phyloP scores from a whole-genome alignment of 2,113 vertebrate species.

The Mormoops blainvillei region DNA sequence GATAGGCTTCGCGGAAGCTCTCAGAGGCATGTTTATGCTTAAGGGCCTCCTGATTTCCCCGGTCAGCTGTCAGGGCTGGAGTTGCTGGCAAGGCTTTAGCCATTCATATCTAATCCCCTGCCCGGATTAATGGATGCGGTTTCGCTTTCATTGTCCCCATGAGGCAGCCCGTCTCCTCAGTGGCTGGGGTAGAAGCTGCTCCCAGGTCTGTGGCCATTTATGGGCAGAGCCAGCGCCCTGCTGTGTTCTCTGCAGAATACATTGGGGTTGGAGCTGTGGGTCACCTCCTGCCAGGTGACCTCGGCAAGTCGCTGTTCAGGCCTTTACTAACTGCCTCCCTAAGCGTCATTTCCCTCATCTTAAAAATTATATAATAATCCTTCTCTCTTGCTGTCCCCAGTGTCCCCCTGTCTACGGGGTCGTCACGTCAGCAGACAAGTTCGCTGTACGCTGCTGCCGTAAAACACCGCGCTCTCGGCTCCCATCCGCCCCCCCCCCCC shows the following conservation, averaged over 20 bases:
- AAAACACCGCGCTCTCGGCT: not conserved
- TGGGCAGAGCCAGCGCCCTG: conserved; percentile 1
- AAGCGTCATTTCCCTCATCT: not conserved
- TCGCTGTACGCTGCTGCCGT: not conserved
- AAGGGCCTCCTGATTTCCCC: not conserved
- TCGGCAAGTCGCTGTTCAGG: not conserved
- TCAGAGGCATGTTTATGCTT: not conserved
- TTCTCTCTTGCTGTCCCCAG: not conserved
- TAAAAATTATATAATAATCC: not conserved
- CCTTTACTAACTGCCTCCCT: not conserved
- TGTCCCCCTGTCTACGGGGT: not conserved
- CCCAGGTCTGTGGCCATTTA: conserved; percentile 7
- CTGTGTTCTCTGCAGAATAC: not conserved
- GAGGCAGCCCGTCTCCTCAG: not conserved
- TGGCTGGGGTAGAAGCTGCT: not conserved
- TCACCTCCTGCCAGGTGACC: not conserved
- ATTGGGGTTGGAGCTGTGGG: not conserved
- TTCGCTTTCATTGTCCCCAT: not conserved
- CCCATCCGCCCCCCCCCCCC: rapidly evolving
- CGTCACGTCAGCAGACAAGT: not conserved
- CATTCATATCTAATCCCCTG: conserved; percentile 22
- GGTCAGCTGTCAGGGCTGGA: not conserved
- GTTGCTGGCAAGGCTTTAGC: not conserved
- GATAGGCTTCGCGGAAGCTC: not conserved
- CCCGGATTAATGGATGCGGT: not conserved